Base-by-base conservation (phyloP, 1,140 invertebrate species). In the Leptonema lineaticorne region DNA sequence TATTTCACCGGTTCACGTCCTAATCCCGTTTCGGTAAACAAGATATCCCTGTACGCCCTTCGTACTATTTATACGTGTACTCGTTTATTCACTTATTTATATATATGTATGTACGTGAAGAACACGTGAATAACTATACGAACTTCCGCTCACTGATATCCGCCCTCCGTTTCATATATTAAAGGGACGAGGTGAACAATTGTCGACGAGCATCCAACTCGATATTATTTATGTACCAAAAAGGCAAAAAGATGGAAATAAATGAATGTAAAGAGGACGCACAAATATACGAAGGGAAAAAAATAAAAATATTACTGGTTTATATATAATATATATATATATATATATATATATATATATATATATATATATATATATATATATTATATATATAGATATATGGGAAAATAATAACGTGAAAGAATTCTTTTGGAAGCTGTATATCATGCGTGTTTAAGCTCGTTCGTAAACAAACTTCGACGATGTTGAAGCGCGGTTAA, bases 1-100 rank as follows among this genome's bases (percentile, higher is more conserved):
- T 69, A 69, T 69, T 69, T 69, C 68, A 69, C 62, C 68, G 62
- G 68, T 57, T 62, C 46, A 56, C 30, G 16, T 63, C 68, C 62
- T 69, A 64, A 69, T 69, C 68, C 68, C 62, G 68, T 64, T 69
- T 69, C 48, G 53, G 68, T 69, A 69, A 69, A 69, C 68, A 65
- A 69, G 62, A 69, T 69, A 59, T 58, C 62, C 58, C 57, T 37
- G 1, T 18, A 5, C 7, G 7, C 27, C 8, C 20, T 33, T 33
- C 57, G n/a, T n/a, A n/a, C n/a, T n/a, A n/a, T n/a, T n/a, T n/a
- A n/a, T n/a, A n/a, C n/a, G n/a, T n/a, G n/a, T n/a, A n/a, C n/a
- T n/a, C n/a, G 5, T 16, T 48, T 48, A 48, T 48, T 6, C 46
- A 20, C 6, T n/a, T n/a, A n/a, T n/a, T n/a, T n/a, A n/a, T n/a